phyloP scores from a whole-genome alignment of 2,113 vertebrate species.

The Brachyistius frenatus region DNA sequence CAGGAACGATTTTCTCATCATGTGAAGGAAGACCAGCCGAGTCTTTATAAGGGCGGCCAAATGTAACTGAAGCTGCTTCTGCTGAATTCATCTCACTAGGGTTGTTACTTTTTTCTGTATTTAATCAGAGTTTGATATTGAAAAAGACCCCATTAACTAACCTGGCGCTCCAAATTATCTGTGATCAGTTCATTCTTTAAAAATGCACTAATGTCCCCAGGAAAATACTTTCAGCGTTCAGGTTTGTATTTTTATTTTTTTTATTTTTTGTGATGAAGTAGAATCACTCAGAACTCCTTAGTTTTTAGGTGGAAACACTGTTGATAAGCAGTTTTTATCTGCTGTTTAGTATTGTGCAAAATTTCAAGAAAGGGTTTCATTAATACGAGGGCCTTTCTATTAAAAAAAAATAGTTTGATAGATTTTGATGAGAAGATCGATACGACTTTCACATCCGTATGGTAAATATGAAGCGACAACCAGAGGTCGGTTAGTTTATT shows the following conservation, averaged over 20 bases:
- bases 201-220: neutral
- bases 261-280: neutral
- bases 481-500: neutral
- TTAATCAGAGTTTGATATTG: conserved; percentile 1
- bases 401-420: conserved; percentile 12
- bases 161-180: conserved; percentile 2
- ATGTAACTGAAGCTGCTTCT: conserved; percentile 46
- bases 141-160: conserved; percentile 1
- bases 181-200: neutral
- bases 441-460: neutral
- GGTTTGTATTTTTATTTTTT: neutral
- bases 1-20: conserved; percentile 55
- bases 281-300: neutral
- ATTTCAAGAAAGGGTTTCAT: conserved; percentile 7
- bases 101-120: conserved; percentile 26
- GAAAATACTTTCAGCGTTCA: too few relatives aligned
- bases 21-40: conserved; percentile 33
- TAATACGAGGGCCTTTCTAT: neutral
- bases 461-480: neutral
- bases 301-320: conserved; percentile 9
- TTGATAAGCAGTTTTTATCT: neutral
- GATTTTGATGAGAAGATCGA: neutral
- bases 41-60: conserved; percentile 11
- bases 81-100: conserved; percentile 29
- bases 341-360: neutral